Base-by-base conservation (phyloP, 2,888 invertebrate genomes). In the Caenorhabditis sp. region DNA sequence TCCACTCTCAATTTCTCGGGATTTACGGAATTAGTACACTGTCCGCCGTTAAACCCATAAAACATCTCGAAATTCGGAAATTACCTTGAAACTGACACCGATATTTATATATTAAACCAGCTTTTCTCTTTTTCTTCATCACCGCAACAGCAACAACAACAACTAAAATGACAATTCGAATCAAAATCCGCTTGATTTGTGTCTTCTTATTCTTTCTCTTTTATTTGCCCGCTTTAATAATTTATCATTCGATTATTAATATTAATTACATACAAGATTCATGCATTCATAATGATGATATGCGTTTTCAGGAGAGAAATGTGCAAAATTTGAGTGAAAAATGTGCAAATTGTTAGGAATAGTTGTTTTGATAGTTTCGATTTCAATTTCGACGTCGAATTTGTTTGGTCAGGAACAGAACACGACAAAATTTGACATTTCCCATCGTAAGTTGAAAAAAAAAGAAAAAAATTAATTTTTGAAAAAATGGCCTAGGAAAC, bases 171-270 rank as follows among this genome's bases (percentile, higher is more conserved):
- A 59, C 49, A 69, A 65, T 69, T 65, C 61, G 53, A 63, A 62
- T 69, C 69, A 69, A 60, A 63, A 53, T 63, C 61, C 64, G 69
- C 61, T 65, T 69, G 69, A 69, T 69, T 65, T 65, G 65, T 65
- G 57, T 65, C 65, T 64, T 65, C 26, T 36, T 50, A 21, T 64
- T 26, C 19, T 19, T 31, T 36, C 26, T 26, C 14, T 24, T n/a
- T 24, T 37, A 23, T 59, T 55, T 49, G 26, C 43, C 43, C 43
- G 43, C 12, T 14, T 14, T 12, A 43, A 43, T 17, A 43, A 43
- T 43, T 43, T 43, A 43, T 43, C 43, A 43, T 43, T 43, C 43
- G 31, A 31, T 31, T 31, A 31, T 31, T 31, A 31, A 31, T 31
- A 6, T 31, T n/a, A n/a, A n/a, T n/a, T n/a, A n/a, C n/a, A n/a